Percentiles rank a stretch among this genome's conserved stretches.
Evolutionary conservation across 2,113 vertebrate genomes (phyloP).

Genomic region (Catharus minimus): DNA sequence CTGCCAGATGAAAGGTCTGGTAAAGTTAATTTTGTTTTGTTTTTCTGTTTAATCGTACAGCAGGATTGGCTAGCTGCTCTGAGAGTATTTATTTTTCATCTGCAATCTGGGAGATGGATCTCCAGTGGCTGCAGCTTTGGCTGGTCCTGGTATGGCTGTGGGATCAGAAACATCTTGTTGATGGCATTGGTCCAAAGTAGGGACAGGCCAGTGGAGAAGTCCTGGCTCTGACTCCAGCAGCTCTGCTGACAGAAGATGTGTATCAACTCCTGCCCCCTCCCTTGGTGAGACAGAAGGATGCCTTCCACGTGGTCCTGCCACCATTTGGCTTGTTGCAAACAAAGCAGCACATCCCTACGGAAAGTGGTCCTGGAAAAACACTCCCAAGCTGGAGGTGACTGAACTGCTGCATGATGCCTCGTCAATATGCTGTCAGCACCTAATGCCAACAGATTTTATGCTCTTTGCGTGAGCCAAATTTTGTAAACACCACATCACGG

Average conservation of each 20-base stretch:
- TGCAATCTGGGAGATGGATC: background rate
- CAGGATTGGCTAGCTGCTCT: slow-evolving; percentile 28
- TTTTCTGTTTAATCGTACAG: slow-evolving; percentile 34
- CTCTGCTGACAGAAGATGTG: background rate
- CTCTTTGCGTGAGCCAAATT: background rate
- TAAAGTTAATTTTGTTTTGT: slow-evolving; percentile 6
- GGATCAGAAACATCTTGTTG: background rate
- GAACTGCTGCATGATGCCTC: background rate
- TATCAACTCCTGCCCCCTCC: background rate
- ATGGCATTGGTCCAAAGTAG: background rate
- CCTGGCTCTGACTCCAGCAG: background rate
- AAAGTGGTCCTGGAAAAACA: background rate
- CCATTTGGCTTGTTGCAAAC: rapidly evolving
- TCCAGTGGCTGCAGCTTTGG: slow-evolving; percentile 12
- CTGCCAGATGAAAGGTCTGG: slow-evolving; percentile 21
- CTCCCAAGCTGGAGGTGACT: background rate
- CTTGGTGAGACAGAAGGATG: background rate
- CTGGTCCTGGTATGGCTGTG: background rate
- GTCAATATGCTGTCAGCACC: background rate
- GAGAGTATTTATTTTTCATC: slow-evolving; percentile 33
- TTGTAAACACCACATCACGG: background rate
- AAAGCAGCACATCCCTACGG: background rate
- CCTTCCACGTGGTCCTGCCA: background rate
- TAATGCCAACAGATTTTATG: background rate
- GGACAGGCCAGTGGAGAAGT: background rate